Evolutionary conservation across 1,140 invertebrate genomes (phyloP), one percentile per base, ranked within the genome.

Genomic region (Neocloeon triangulifer): DNA sequence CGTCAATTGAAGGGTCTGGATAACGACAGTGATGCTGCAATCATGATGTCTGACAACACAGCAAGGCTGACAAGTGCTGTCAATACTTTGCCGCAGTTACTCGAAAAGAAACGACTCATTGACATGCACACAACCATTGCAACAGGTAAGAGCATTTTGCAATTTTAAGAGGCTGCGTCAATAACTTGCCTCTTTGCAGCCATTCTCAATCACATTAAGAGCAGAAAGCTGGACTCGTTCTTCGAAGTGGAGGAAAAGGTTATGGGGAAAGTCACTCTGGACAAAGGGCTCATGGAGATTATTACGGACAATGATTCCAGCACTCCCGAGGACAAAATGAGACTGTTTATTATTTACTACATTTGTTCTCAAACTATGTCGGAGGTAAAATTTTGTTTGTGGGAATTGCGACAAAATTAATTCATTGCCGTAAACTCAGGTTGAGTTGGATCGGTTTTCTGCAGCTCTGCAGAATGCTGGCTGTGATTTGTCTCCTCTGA

Each of bases 71-170:
- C 88, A 4, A 85, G 69, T 39, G 91, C 94, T 26, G 84, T 96
- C 2, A 89, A 85, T 52, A 91, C 84, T 4, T 58, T 98, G 39
- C 94, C 94, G 10, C 86, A 97, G 51, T 58, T 98, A 3, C 63
- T 98, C 44, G 91, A 98, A 56, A 92, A 85, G 59, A 99, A 99
- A 52, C 60, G 86, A 28, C 61, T 97, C 5, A 92, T 99, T 42
- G 92, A 98, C 50, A 89, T 95, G 75, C 95, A 99, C 51, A 98
- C 88, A 8, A 94, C 86, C 37, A 77, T 98, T 41, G 94, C 94
- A 6, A 97, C 91, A 41, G 72, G 72, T 69, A 54, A 44, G n/a
- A n/a, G n/a, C n/a, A n/a, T n/a, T n/a, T n/a, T n/a, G n/a, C n/a
- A n/a, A n/a, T n/a, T n/a, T n/a, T n/a, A n/a, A n/a, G n/a, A n/a